Percentiles rank a stretch among this genome's conserved stretches.
Evolutionary conservation across 2,888 invertebrate genomes (phyloP).

Genomic region (Drosophila sordidula): DNA sequence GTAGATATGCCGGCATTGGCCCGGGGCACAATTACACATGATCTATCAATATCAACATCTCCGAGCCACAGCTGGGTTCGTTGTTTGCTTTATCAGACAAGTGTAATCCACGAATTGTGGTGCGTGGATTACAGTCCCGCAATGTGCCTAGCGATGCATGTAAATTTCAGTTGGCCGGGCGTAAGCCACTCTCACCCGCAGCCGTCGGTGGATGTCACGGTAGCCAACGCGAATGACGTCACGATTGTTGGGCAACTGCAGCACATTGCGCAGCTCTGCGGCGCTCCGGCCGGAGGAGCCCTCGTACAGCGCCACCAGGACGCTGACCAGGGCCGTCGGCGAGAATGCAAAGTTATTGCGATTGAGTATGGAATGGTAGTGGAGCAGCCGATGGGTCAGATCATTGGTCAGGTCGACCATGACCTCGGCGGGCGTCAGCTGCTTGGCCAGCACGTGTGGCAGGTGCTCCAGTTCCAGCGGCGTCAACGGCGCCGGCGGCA

Average conservation of each 20-base stretch:
- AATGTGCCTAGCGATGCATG: conserved; percentile 68
- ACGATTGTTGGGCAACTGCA: conserved; percentile 90
- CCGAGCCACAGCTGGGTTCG: conserved; percentile 8
- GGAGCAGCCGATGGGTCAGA: conserved; percentile 89
- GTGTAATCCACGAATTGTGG: conserved; percentile 26
- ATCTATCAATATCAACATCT: conserved; percentile 15
- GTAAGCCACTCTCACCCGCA: conserved; percentile 87
- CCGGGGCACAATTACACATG: conserved; percentile 39
- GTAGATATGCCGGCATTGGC: conserved; percentile 24
- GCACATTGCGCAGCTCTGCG: conserved; percentile 89
- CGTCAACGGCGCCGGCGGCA: conserved; percentile 59
- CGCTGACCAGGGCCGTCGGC: conserved; percentile 92
- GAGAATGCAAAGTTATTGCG: conserved; percentile 93
- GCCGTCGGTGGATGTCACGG: conserved; percentile 92
- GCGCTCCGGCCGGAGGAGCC: conserved; percentile 91
- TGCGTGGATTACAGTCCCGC: conserved; percentile 10
- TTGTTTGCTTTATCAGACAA: conserved; percentile 56
- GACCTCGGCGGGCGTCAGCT: conserved; percentile 88
- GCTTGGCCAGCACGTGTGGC: conserved; percentile 66
- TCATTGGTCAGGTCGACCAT: conserved; percentile 93
- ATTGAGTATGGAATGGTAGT: conserved; percentile 90
- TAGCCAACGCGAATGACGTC: conserved; percentile 91
- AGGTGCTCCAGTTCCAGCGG: conserved; percentile 51
- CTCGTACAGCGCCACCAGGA: conserved; percentile 92
- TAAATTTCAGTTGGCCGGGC: conserved; percentile 43